Base-by-base conservation (phyloP, 2,113 vertebrate genomes). In the Entomyzon cyanotis region DNA sequence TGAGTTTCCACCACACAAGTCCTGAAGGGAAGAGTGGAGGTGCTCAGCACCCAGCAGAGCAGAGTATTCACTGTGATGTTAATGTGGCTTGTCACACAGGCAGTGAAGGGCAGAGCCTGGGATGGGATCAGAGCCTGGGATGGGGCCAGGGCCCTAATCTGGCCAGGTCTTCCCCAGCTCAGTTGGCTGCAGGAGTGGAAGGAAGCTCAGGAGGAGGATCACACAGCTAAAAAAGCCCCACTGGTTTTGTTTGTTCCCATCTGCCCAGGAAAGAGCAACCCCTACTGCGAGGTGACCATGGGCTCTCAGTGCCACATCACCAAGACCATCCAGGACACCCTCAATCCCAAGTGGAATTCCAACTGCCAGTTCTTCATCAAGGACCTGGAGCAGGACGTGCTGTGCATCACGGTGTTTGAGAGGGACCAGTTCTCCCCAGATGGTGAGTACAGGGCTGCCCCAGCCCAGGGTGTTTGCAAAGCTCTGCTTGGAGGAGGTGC, bases 301-400 rank as follows among this genome's bases (percentile, higher is more conserved):
- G 99, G 99, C 21, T 99, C 99, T 21, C 99, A 99, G 97, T 99
- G 99, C 95, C 99, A 99, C 98, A 99, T 99, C 97, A 99, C 99
- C 27, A 99, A 99, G 98, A 99, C 99, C 1, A 98, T 99, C 79
- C 97, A 99, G 98, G 99, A 99, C 98, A 99, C 99, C 1, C 97
- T 99, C 71, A 99, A 99, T 70, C 99, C 99, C 1, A 99, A 99
- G 96, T 99, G 99, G 99, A 99, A 99, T 88, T 99, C 99, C 96
- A 99, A 99, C 97, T 99, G 99, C 97, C 99, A 99, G 98, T 99
- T 99, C 98, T 99, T 99, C 96, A 99, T 99, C 95, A 99, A 98
- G 97, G 99, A 99, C 97, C 97, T 99, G 77, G 99, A 99, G 93
- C 99, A 99, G 97, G 99, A 99, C 5, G 99, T 99, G 52, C 98